Percentiles rank a stretch among this genome's conserved stretches.
phyloP scores from a whole-genome alignment of 2,797 vertebrate species.

The Dryobates pubescens region DNA sequence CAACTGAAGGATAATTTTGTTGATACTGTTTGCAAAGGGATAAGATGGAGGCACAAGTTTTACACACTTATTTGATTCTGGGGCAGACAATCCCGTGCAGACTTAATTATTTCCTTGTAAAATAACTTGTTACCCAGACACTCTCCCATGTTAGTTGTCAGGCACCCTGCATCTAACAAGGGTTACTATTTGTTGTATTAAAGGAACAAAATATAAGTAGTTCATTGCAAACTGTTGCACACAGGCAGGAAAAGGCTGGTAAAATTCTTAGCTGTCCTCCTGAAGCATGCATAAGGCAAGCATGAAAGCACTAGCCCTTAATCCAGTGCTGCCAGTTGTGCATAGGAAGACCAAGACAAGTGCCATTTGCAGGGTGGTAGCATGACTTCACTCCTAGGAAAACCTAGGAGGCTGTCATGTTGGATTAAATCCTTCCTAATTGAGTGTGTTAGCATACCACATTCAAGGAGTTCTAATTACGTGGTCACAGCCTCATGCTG shows the following conservation, averaged over 20 bases:
- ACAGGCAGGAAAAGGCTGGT: background rate
- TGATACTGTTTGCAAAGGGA: background rate
- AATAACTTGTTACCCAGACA: background rate
- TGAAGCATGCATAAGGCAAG: background rate
- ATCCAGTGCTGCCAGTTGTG: background rate
- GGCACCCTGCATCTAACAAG: rapidly evolving
- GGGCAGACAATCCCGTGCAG: background rate
- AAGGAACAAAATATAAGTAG: background rate
- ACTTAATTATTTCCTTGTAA: constrained; percentile 16
- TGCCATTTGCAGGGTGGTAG: background rate
- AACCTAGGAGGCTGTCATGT: background rate
- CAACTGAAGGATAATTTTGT: background rate
- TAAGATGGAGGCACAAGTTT: background rate
- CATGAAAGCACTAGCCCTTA: rapidly evolving
- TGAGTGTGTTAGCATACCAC: background rate
- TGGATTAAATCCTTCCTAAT: background rate
- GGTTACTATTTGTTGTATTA: background rate
- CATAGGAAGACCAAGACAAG: background rate
- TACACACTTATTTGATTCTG: background rate
- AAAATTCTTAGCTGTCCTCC: background rate
- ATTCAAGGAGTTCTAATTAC: background rate
- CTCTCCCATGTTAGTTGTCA: background rate
- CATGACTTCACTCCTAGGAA: background rate
- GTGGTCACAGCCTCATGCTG: rapidly evolving
- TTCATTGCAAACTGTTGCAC: background rate